Conservation (phyloP, 2,113 vertebrate genomes). For the Aramus guarauna region DNA sequence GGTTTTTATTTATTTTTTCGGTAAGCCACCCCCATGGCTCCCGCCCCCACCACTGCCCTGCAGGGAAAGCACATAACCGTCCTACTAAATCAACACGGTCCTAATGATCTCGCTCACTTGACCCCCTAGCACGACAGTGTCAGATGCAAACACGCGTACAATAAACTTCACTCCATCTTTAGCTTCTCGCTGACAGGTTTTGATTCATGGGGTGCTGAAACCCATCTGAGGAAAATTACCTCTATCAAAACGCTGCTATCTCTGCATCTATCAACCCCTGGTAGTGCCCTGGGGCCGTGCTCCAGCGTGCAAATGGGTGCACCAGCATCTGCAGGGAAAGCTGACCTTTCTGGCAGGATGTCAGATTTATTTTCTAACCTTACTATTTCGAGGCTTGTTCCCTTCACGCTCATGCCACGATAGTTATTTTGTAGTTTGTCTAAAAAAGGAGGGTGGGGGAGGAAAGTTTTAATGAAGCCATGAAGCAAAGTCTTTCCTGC, state of each 20-base stretch:
- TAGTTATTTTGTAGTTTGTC: background rate
- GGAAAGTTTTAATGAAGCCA: background rate
- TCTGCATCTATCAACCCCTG: constrained; percentile 82
- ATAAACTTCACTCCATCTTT: constrained; percentile 85
- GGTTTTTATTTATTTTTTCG: constrained; percentile 1
- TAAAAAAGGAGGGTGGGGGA: background rate
- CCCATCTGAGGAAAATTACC: constrained; percentile 87
- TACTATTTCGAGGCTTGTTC: background rate
- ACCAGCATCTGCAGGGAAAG: constrained; percentile 35
- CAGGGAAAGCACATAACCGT: constrained; percentile 66
- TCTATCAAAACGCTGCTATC: constrained; percentile 82
- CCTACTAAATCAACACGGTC: constrained; percentile 88
- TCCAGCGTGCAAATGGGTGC: constrained; percentile 52
- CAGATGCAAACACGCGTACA: constrained; percentile 83
- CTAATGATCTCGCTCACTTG: constrained; percentile 91
- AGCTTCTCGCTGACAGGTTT: constrained; percentile 85
- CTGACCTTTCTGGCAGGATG: background rate
- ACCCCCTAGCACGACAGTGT: constrained; percentile 82
- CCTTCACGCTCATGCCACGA: background rate
- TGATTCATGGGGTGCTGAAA: constrained; percentile 88
- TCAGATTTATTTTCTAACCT: constrained; percentile 41
- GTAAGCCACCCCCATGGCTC: background rate
- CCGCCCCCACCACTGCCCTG: background rate
- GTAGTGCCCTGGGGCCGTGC: constrained; percentile 52
- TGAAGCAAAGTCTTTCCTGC: background rate